Evolutionary conservation across 2,797 vertebrate species (phyloP).

Genomic region (Cynodonichthys magdalenae): DNA sequence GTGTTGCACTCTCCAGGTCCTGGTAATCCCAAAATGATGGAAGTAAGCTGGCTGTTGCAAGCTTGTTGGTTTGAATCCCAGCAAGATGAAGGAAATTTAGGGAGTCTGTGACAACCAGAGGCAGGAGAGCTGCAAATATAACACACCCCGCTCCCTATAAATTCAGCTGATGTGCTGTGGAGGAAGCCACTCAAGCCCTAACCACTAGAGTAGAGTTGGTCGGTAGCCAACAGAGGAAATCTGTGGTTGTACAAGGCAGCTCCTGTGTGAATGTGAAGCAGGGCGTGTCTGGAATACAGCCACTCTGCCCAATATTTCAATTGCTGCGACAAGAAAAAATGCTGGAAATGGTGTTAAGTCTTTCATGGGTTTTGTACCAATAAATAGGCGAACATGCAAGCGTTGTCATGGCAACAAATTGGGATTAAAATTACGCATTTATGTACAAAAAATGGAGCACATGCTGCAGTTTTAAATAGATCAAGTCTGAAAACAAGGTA

Average conservation of each 20-base stretch:
- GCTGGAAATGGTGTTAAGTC: constrained; percentile 19
- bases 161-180: constrained; percentile 67
- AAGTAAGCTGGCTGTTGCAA: constrained; percentile 9
- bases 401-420: not conserved
- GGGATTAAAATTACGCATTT: constrained; percentile 28
- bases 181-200: constrained; percentile 66
- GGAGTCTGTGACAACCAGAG: constrained; percentile 62
- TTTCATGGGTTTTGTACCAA: constrained; percentile 5
- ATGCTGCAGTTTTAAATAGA: constrained; percentile 35
- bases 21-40: constrained; percentile 30
- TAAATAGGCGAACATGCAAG: constrained; percentile 13
- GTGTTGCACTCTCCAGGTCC: constrained; percentile 23
- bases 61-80: constrained; percentile 48
- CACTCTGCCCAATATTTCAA: constrained; percentile 53
- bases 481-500: constrained; percentile 50
- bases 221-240: constrained; percentile 68
- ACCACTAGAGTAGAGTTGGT: constrained; percentile 66
- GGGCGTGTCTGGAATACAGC: constrained; percentile 68
- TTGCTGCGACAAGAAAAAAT: constrained; percentile 41
- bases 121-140: constrained; percentile 60
- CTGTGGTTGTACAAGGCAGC: constrained; percentile 65
- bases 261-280: constrained; percentile 72
- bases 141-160: constrained; percentile 61
- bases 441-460: constrained; percentile 17
- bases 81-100: constrained; percentile 48